These are phyloP conservation scores for Anolis sagrei DNA, from an alignment of 2,113 vertebrate species.

Conservation along the genomic window DNA sequence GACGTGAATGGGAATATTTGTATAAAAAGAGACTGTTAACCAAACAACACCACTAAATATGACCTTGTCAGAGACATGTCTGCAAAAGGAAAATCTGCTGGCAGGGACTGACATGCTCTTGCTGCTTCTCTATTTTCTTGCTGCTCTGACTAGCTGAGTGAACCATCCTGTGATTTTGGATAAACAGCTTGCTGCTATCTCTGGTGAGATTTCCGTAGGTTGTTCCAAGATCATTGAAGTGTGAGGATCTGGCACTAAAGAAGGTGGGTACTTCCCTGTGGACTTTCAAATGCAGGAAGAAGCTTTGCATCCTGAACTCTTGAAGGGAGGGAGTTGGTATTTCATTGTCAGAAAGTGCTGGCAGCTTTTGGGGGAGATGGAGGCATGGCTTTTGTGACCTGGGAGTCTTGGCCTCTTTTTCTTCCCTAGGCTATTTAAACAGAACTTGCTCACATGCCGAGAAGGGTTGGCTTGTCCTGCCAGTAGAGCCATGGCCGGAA, in stretches of 20 bases:
- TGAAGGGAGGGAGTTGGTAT: conserved; percentile 23
- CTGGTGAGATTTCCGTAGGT: conserved; percentile 24
- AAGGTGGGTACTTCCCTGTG: not conserved
- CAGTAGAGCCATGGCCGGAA: conserved; percentile 71
- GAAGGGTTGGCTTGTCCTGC: conserved; percentile 71
- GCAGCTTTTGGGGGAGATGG: conserved; percentile 49
- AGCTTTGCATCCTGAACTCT: conserved; percentile 30
- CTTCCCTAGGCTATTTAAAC: conserved; percentile 67
- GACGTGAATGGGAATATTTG: conserved; percentile 2
- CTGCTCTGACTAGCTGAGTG: conserved; percentile 25
- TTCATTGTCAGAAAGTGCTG: conserved; percentile 54
- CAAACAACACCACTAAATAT: conserved; percentile 9
- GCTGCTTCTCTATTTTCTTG: conserved; percentile 16
- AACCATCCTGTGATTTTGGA: conserved; percentile 21
- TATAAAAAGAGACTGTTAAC: not conserved
- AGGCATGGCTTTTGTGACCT: conserved; percentile 42
- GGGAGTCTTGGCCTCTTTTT: conserved; percentile 63
- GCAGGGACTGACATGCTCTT: conserved; percentile 12
- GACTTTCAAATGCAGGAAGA: conserved; percentile 18
- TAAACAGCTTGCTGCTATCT: conserved; percentile 27
- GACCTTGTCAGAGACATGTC: conserved; percentile 31
- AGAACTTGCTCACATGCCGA: conserved; percentile 65
- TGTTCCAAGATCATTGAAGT: conserved; percentile 20
- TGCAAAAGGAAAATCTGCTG: conserved; percentile 8
- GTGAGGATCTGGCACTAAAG: conserved; percentile 1